Base-by-base conservation (phyloP, 2,888 invertebrate species). In the Heteromyza rotundicornis region DNA sequence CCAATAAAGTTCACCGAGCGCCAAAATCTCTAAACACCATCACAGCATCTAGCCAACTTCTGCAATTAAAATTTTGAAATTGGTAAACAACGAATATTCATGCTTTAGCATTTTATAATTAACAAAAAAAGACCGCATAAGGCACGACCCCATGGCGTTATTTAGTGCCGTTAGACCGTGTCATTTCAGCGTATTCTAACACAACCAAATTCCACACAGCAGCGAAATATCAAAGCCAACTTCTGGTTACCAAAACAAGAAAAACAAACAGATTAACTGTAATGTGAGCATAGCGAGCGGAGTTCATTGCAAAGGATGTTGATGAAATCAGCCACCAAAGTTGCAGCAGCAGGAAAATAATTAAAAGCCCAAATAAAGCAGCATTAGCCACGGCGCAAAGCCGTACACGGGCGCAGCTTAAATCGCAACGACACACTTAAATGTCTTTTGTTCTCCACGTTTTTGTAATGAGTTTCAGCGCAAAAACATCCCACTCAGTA, bases 61-160 rank as follows among this genome's bases (percentile, higher is more conserved):
- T 75, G 76, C 73, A 73, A 75, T 75, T 75, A 74, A 75, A 70
- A 74, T 73, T 75, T 73, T 75, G 71, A 73, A 27, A 77, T 76
- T 75, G 76, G 76, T 74, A 73, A 73, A 73, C 73, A 74, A 74
- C 73, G 69, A 70, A 71, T 75, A 71, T 74, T 74, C 73, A 74
- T 73, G 73, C 73, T 68, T 75, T 71, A 68, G 73, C 76, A 75
- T 75, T 73, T 73, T 74, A 68, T 73, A 73, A 73, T 74, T 75
- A 73, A 72, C 68, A 72, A 66, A 63, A 70, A 52, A n/a, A 19
- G 7, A 47, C 19, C 20, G 8, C 17, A 52, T 17, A 3, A n/a
- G 32, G 23, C 51, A 14, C 32, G 32, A 52, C 27, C 16, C n/a
- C 47, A n/a, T 52, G 12, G 16, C 32, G 32, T 52, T 16, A 52